Percentiles rank a stretch among this genome's conserved stretches.
These are phyloP conservation scores for Cybosia mesomella DNA, from an alignment of 2,888 invertebrate species.

Conservation along the genomic window DNA sequence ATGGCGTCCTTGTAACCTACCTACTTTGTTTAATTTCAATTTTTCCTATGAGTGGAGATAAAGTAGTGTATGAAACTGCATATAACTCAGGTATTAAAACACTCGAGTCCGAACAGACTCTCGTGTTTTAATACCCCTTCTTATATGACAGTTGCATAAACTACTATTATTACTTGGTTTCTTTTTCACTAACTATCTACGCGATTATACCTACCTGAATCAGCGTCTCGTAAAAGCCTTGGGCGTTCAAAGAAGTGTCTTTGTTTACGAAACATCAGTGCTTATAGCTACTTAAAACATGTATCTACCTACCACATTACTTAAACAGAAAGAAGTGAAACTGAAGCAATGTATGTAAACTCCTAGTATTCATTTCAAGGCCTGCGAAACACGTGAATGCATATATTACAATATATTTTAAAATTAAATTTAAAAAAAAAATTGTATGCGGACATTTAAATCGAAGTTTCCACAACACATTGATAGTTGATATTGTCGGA, in stretches of 20 bases:
- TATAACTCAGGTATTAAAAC: too few relatives aligned
- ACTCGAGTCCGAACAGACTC: too few relatives aligned
- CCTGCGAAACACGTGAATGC: background rate
- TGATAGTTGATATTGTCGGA: background rate
- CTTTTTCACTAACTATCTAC: background rate
- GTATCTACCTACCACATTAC: background rate
- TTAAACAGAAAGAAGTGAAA: background rate
- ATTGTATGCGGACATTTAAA: background rate
- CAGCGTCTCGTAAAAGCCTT: conserved; percentile 4
- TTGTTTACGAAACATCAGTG: background rate
- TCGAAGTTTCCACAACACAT: background rate
- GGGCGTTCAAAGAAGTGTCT: background rate
- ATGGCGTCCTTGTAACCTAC: too few relatives aligned
- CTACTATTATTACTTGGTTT: background rate
- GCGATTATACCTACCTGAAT: background rate
- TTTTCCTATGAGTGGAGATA: too few relatives aligned
- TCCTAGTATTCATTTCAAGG: background rate
- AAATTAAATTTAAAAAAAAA: background rate
- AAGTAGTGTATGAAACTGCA: too few relatives aligned
- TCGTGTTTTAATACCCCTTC: too few relatives aligned
- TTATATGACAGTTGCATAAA: too few relatives aligned
- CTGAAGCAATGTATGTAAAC: conserved; percentile 1
- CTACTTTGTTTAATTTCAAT: too few relatives aligned
- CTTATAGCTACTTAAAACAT: background rate
- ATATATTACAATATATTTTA: background rate